Base-by-base conservation (phyloP, 2,797 vertebrate species). In the Mormyrops attenuatus region DNA sequence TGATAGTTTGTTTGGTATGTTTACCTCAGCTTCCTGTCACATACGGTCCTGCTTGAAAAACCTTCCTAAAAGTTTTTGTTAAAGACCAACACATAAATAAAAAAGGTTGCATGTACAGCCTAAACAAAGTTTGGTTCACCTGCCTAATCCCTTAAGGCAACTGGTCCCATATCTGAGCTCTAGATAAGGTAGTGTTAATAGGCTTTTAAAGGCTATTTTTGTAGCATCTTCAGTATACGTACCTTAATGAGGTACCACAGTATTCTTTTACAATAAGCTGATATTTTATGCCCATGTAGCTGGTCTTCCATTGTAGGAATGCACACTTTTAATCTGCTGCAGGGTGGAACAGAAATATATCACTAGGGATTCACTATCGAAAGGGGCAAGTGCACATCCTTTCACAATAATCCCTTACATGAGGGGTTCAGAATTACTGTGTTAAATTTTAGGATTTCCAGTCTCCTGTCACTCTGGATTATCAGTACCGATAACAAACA, bases 71-170 rank as follows among this genome's bases (percentile, higher is more conserved):
- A 9, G 44, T 52, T 11, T 52, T 49, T 63, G 55, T 22, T 55
- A 34, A 11, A 34, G 52, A 87, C n/a, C 52, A 34, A 4, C 60
- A 66, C 50, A 82, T 22, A 50, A 53, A 38, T 22, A 63, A 47
- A 38, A 52, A 41, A 80, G 13, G 30, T 49, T 63, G 50, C 9
- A 89, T 60, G 5, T 85, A 22, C 5, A 47, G 22, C 30, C 17
- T 55, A 9, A 55, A 88, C 22, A 63, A 52, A 89, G 69, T 55
- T 84, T 77, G 41, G 15, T 87, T 55, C 73, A 80, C 73, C 73
- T 82, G 69, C 17, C 9, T 77, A 34, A 49, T 41, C 52, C 49
- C 30, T 26, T 38, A 41, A 20, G 9, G 57, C 52, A 38, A 26
- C n/a, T 85, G 84, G n/a, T 85, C 84, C 22, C 13, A 9, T 47